These are phyloP conservation scores for Tachysurus fulvidraco DNA, from an alignment of 2,113 vertebrate species.

Conservation along the genomic window DNA sequence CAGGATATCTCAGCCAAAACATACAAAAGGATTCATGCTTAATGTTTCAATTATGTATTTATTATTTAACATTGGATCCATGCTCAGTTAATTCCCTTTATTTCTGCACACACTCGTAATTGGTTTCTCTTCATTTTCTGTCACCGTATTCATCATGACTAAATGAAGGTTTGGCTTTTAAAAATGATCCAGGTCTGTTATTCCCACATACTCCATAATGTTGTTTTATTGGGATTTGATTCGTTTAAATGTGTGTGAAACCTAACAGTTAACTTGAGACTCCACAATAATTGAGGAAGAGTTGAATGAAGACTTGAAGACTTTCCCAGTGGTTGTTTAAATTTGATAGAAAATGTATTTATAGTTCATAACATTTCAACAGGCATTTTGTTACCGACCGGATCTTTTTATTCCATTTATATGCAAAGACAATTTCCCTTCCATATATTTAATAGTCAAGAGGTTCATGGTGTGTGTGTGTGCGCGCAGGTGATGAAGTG, in stretches of 20 bases:
- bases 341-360: not conserved
- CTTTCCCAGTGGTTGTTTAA: not conserved
- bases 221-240: not conserved
- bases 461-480: not conserved
- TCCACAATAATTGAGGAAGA: not conserved
- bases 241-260: not conserved
- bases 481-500: constrained; percentile 91
- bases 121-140: not conserved
- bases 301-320: not conserved
- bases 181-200: not conserved
- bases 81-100: not conserved
- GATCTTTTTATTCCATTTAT: not conserved
- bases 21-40: not conserved
- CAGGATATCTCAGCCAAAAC: not conserved
- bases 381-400: not conserved
- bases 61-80: not conserved
- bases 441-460: too few species aligned
- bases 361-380: not conserved
- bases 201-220: not conserved
- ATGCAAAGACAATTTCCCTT: too few species aligned
- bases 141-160: not conserved
- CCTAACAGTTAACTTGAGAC: not conserved
- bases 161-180: not conserved
- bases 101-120: not conserved
- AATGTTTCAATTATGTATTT: not conserved